Conservation (phyloP, 1,140 invertebrate species). For the Arion vulgaris region DNA sequence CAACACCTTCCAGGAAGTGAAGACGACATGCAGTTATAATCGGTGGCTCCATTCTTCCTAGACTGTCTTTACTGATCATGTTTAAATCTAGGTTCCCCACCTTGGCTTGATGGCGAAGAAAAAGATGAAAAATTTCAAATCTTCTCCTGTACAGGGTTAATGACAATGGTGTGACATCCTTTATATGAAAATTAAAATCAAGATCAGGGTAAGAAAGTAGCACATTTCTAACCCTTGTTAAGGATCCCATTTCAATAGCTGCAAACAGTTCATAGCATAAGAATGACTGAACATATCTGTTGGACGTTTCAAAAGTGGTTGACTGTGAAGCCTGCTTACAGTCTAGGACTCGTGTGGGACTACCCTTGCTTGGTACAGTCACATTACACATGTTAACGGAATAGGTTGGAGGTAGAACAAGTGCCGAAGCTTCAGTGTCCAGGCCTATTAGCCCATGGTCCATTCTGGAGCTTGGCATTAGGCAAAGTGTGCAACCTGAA, state of each 20-base stretch:
- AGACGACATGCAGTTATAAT: slow-evolving; percentile 68
- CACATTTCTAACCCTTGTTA: slow-evolving; percentile 57
- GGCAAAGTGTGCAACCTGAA: background rate
- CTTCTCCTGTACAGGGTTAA: slow-evolving; percentile 64
- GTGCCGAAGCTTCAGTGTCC: background rate
- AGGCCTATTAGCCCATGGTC: slow-evolving; percentile 23
- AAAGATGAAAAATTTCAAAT: slow-evolving; percentile 63
- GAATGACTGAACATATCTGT: slow-evolving; percentile 63
- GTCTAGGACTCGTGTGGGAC: slow-evolving; percentile 39
- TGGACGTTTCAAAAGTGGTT: slow-evolving; percentile 63
- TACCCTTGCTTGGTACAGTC: slow-evolving; percentile 26
- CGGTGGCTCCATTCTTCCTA: slow-evolving; percentile 65
- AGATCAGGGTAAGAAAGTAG: slow-evolving; percentile 64
- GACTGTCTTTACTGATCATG: slow-evolving; percentile 65
- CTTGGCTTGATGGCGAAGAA: slow-evolving; percentile 64
- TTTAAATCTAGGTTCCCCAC: slow-evolving; percentile 61
- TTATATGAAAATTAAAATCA: slow-evolving; percentile 66
- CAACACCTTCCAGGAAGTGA: slow-evolving; percentile 65
- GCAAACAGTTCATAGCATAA: slow-evolving; percentile 64
- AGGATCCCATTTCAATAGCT: slow-evolving; percentile 53
- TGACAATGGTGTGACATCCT: slow-evolving; percentile 65
- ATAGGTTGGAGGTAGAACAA: slow-evolving; percentile 18
- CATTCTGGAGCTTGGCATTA: slow-evolving; percentile 34
- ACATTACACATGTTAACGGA: slow-evolving; percentile 28
- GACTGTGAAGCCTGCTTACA: slow-evolving; percentile 43